A percentile compares a stretch with the other conserved stretches of the same genome.
phyloP scores from a whole-genome alignment of 2,113 vertebrate species.

The Aphyosemion australe region DNA sequence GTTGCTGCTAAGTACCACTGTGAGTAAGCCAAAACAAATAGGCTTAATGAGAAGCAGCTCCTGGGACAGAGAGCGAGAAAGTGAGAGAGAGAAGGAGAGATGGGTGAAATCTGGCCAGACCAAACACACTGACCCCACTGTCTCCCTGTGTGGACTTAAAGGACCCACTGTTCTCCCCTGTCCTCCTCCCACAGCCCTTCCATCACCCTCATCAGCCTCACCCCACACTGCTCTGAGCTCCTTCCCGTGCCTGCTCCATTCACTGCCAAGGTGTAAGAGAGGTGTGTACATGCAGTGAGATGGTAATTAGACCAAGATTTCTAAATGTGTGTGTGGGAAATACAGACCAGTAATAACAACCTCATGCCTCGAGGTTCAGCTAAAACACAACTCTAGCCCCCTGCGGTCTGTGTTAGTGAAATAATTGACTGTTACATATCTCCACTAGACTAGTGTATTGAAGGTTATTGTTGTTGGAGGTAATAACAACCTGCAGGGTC shows the following conservation, averaged over 20 bases:
- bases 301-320: constrained; percentile 54
- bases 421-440: too few species aligned
- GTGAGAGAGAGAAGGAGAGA: constrained; percentile 15
- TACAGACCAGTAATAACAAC: constrained; percentile 6
- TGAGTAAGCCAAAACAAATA: constrained; percentile 80
- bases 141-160: constrained; percentile 71
- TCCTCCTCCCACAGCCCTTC: constrained; percentile 37
- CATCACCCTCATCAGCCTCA: constrained; percentile 48
- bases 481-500: too few species aligned
- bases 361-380: too few species aligned
- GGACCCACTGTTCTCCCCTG: constrained; percentile 69
- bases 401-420: too few species aligned
- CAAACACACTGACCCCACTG: constrained; percentile 78
- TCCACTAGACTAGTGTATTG: too few species aligned
- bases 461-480: too few species aligned
- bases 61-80: constrained; percentile 60
- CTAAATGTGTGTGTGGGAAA: constrained; percentile 39
- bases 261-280: constrained; percentile 37
- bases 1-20: constrained; percentile 77
- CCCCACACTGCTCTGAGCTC: constrained; percentile 21
- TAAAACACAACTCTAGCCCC: too few species aligned
- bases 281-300: constrained; percentile 33
- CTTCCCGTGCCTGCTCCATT: constrained; percentile 44
- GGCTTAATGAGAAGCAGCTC: constrained; percentile 82
- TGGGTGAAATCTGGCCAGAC: constrained; percentile 59